Base-by-base conservation (phyloP, 2,113 vertebrate species). In the Ameiurus melas region DNA sequence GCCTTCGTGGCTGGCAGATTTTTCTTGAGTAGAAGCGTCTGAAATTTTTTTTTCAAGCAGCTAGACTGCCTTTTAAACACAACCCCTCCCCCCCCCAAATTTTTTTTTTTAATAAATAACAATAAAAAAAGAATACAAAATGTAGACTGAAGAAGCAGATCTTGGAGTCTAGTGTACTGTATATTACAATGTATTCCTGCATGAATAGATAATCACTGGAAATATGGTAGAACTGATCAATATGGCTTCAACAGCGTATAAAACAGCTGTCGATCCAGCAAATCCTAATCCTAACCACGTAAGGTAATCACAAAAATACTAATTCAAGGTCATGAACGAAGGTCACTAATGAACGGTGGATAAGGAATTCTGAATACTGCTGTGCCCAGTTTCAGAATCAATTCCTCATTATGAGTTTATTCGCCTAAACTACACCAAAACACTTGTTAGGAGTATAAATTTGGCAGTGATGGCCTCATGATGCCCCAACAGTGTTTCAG, bases 401-500 rank as follows among this genome's bases (percentile, higher is more conserved):
- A 81, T 39, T 36, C 22, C 77, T 79, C 47, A 79, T 79, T n/a
- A 57, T 60, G 7, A 25, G 33, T 82, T 39, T 60, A 39, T 43
- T 43, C 12, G 22, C 20, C 33, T 62, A 4, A 62, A 83, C 66
- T 47, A 13, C 33, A 53, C 57, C 25, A 87, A 85, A 14, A 75
- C 25, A 82, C 57, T 82, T 79, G 77, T 87, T 60, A 57, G 51
- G n/a, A 73, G 47, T 17, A 64, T 36, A 89, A 57, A 80, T 82
- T 79, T 25, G 78, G 68, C 87, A 88, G 84, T 64, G 83, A 66
- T 62, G 39, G 89, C 79, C 85, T 84, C 14, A 27, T 84, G 62
- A 20, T 10, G 13, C 33, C 33, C 85, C 83, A 36, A 57, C 82
- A 88, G 77, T n/a, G 78, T 85, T 90, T 89, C 57, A 89, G 68